Conservation (phyloP, 2,797 vertebrate species). For the Halcyon badia region DNA sequence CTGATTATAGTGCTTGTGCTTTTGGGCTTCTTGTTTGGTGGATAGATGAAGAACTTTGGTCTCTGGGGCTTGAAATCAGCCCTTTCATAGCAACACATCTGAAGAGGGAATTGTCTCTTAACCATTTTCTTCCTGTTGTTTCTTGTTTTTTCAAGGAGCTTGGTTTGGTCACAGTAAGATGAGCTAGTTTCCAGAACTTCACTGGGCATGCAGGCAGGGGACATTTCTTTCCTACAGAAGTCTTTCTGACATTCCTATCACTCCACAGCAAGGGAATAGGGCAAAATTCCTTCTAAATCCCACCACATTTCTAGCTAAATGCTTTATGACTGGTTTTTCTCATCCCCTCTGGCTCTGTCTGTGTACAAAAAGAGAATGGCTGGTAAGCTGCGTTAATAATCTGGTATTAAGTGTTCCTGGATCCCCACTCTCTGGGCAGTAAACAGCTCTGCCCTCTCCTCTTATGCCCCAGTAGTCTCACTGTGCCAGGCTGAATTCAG, state of each 20-base stretch:
- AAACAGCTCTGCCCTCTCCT: slow-evolving; percentile 37
- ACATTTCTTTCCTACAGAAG: not conserved
- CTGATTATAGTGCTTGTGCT: not conserved
- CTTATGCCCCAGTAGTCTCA: not conserved
- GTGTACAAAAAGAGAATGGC: slow-evolving; percentile 57
- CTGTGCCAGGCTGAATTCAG: slow-evolving; percentile 22
- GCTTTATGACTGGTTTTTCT: slow-evolving; percentile 48
- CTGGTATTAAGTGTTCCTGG: slow-evolving; percentile 74
- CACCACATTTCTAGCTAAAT: slow-evolving; percentile 3
- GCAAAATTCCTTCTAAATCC: slow-evolving; percentile 63
- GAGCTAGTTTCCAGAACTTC: not conserved
- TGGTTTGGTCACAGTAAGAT: not conserved
- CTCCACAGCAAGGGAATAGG: not conserved
- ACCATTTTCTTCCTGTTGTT: not conserved
- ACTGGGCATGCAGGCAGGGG: not conserved
- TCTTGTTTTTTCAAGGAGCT: not conserved
- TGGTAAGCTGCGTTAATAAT: slow-evolving; percentile 71
- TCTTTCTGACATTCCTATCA: not conserved
- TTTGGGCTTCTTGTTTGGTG: not conserved
- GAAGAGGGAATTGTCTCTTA: not conserved
- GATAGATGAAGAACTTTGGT: not conserved
- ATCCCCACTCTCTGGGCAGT: slow-evolving; percentile 17
- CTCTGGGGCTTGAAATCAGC: not conserved
- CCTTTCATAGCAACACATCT: not conserved
- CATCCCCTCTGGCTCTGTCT: slow-evolving; percentile 59